phyloP scores from a whole-genome alignment of 2,113 vertebrate species.

The Aplodontia rufa region DNA sequence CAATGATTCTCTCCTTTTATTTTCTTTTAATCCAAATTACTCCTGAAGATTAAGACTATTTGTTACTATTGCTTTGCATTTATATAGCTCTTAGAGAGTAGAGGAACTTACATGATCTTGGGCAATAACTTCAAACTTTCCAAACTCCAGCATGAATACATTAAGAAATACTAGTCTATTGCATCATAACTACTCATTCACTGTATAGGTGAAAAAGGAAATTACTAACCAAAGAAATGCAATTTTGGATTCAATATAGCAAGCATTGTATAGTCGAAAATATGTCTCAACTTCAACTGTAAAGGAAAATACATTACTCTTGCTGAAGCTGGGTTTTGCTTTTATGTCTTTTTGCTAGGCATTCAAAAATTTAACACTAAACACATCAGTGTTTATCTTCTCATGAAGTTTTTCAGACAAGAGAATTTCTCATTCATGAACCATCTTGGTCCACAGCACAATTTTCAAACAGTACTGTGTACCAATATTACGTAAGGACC shows the following conservation, averaged over 20 bases:
- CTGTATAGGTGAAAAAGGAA: neutral
- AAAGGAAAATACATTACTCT: neutral
- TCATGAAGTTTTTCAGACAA: neutral
- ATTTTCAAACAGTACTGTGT: neutral
- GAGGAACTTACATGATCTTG: neutral
- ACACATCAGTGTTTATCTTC: neutral
- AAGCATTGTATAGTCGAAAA: neutral
- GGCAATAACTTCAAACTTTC: neutral
- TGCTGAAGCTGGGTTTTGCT: neutral
- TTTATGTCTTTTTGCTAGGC: neutral
- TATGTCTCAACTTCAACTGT: neutral
- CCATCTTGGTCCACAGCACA: neutral
- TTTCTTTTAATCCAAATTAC: neutral
- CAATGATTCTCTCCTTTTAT: neutral
- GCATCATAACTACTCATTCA: neutral
- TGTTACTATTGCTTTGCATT: neutral
- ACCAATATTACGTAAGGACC: neutral
- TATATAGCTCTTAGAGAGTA: neutral
- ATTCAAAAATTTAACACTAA: neutral
- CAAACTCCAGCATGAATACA: neutral
- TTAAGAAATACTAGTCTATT: conserved; percentile 22
- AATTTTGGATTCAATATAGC: neutral
- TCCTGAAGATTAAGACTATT: neutral
- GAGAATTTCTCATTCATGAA: neutral
- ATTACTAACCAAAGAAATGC: neutral